Evolutionary conservation across 64 coral and sea anemone species (phyloP), one percentile per base, ranked within the genome.

Genomic region (Orbicella faveolata): DNA sequence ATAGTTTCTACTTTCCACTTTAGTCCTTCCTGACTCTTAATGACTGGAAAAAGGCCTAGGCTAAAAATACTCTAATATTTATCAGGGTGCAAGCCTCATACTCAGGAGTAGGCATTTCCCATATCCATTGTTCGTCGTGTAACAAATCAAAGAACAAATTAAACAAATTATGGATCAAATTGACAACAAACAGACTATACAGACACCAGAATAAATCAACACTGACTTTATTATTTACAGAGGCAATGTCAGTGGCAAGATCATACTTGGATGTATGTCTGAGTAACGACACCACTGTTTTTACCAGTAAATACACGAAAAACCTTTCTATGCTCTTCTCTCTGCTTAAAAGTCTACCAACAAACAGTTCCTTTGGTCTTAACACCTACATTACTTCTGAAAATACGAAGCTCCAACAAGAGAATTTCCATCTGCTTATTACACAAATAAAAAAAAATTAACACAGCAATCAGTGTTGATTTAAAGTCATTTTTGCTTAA

Each of bases 141-240:
- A 48, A 6, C 44, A 48, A 4, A 48, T 48, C 44, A 48, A 48
- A 48, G 44, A 6, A 48, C 44, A 12, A 59, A 15, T 59, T 59
- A 14, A 14, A 59, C 55, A 57, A 57, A 9, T 59, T 59, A 21
- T 26, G 21, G 67, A 23, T 70, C 21, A 6, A 8, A 48, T 48
- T 48, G 67, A 1, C 4, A 70, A 70, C 2, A n/a, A 25, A 23
- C 25, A 61, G 23, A 83, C 10, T 6, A 39, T 23, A 68, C 65
- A 68, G 19, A 68, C 63, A 69, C 3, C 5, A 52, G 39, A 13
- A 48, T 85, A 85, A 85, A 85, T 85, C 82, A 85, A 85, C 82
- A 85, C 82, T 85, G 82, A 85, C 64, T 85, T 85, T 85, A 85
- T 85, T 85, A 85, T 85, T 85, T 73, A 85, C 82, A 85, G 82